Evolutionary conservation across 2,888 invertebrate genomes (phyloP), one percentile per base, ranked within the genome.

Genomic region (Agriopis leucophaearia): DNA sequence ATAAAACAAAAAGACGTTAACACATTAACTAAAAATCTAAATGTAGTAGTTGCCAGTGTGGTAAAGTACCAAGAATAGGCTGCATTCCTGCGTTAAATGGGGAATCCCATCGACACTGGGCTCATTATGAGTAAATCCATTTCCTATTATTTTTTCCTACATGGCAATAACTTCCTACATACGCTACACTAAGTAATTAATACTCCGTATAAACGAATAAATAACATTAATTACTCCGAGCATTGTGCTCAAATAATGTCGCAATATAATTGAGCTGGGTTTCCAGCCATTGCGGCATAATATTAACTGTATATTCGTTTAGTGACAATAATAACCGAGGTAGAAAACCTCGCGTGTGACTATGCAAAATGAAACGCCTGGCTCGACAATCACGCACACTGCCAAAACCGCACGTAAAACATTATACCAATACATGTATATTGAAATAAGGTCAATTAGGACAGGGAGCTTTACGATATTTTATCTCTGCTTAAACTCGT

Each of bases 381-480:
- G 71, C 75, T 62, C 72, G 65, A 70, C 76, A 78, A 80, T 75
- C 83, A 83, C 82, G 81, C 81, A 80, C 79, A 72, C 75, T 69
- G 65, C 69, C 59, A 47, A 36, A 48, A 64, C 58, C 68, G 68
- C 54, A 64, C 66, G 63, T 60, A 55, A 60, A 60, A 70, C 62
- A 64, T 61, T 58, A 60, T 12, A 62, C 42, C 61, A 40, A 69
- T 57, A 69, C 66, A 54, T 54, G 61, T 54, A 52, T 52, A 70
- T 66, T 66, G 67, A 55, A 73, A 70, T 72, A 67, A 70, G 73
- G 73, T 68, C 66, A 59, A 66, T 69, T 57, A 36, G 57, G 9
- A 48, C 42, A 15, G 48, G 48, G 56, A 44, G 48, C 56, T 42
- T 40, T 15, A 55, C 16, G 40, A 57, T 62, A 47, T 45, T 61